A percentile compares a stretch with the other conserved stretches of the same genome.
Evolutionary conservation across 2,888 invertebrate genomes (phyloP).

Genomic region (Philaethria dido): DNA sequence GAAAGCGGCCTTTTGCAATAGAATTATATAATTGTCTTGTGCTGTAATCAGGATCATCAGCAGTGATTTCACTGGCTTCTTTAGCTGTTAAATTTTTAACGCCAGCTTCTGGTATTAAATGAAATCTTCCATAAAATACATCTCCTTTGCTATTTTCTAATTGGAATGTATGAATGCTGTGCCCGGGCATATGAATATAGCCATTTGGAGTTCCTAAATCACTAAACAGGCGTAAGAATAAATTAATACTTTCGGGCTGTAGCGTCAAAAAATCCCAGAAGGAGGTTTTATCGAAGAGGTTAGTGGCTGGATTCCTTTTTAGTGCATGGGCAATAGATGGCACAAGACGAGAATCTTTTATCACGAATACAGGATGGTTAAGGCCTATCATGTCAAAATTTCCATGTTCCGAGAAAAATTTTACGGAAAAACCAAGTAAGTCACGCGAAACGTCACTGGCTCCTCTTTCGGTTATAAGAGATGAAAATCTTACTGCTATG

Average conservation of each 20-base stretch:
- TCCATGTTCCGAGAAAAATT: conserved; percentile 95
- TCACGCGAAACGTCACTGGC: conserved; percentile 94
- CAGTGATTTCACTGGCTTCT: conserved; percentile 85
- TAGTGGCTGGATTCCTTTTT: conserved; percentile 82
- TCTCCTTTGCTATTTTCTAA: conserved; percentile 88
- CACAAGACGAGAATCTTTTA: conserved; percentile 93
- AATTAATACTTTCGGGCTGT: conserved; percentile 87
- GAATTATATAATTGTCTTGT: conserved; percentile 86
- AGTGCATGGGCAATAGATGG: conserved; percentile 94
- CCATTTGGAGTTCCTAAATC: conserved; percentile 95
- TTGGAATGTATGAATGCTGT: conserved; percentile 95
- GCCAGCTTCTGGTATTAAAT: conserved; percentile 93
- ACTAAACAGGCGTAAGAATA: conserved; percentile 89
- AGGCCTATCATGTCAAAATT: conserved; percentile 95
- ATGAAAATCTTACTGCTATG: conserved; percentile 89
- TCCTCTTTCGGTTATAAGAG: conserved; percentile 91
- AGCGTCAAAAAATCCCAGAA: conserved; percentile 80
- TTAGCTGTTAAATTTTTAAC: conserved; percentile 88
- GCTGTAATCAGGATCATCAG: conserved; percentile 92
- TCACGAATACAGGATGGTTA: conserved; percentile 94
- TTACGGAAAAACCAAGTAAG: conserved; percentile 94
- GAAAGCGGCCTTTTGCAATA: conserved; percentile 59
- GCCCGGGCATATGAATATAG: conserved; percentile 94
- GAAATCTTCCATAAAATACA: conserved; percentile 92
- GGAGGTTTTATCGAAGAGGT: conserved; percentile 86